Evolutionary conservation across 1,140 invertebrate genomes (phyloP).

Genomic region (Drosophila orosa): DNA sequence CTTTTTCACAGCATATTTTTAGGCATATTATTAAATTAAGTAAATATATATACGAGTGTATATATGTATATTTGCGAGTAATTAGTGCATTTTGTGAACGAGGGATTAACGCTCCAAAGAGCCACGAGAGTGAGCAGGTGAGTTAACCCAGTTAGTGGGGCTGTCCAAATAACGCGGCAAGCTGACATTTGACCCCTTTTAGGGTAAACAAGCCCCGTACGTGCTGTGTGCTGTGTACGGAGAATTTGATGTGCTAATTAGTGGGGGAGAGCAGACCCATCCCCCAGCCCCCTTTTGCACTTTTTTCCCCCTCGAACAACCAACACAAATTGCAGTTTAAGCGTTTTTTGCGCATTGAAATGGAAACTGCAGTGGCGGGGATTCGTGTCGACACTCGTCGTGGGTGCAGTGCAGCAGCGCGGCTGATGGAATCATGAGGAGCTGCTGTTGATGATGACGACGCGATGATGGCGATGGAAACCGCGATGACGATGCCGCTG

Average conservation of each 20-base stretch:
- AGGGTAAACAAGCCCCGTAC: constrained; percentile 4
- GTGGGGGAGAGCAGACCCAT: constrained; percentile 12
- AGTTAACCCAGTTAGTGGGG: constrained; percentile 41
- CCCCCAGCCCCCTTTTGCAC: background rate
- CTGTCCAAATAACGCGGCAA: constrained; percentile 40
- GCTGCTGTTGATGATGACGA: constrained; percentile 16
- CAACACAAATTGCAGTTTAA: constrained; percentile 56
- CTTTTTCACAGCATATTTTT: constrained; percentile 41
- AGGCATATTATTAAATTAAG: constrained; percentile 6
- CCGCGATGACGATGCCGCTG: constrained; percentile 31
- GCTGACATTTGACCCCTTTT: constrained; percentile 54
- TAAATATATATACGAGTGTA: background rate
- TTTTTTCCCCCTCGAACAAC: background rate
- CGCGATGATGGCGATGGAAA: constrained; percentile 16
- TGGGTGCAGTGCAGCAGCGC: constrained; percentile 32
- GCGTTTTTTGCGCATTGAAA: constrained; percentile 54
- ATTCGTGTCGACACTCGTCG: constrained; percentile 48
- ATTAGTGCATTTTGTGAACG: constrained; percentile 13
- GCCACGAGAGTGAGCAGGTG: background rate
- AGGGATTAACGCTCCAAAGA: constrained; percentile 49
- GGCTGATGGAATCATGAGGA: constrained; percentile 33
- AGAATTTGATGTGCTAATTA: constrained; percentile 59
- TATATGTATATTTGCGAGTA: background rate
- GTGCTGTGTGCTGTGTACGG: constrained; percentile 7
- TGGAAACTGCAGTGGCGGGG: constrained; percentile 50